phyloP scores from a whole-genome alignment of 2,797 vertebrate genomes.

The Echeneis naucrates region DNA sequence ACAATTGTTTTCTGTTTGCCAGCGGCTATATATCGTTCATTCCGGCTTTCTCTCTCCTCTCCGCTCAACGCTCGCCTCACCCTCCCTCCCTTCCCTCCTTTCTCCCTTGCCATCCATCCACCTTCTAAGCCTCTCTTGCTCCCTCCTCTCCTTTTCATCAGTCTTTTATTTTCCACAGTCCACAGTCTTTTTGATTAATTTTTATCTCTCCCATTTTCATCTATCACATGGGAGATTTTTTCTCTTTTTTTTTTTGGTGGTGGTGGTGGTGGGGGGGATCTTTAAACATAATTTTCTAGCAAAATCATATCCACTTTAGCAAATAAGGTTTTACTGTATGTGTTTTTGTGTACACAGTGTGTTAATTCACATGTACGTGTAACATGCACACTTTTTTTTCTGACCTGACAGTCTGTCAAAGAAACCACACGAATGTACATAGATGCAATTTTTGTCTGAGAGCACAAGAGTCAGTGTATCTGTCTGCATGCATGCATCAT shows the following conservation, averaged over 20 bases:
- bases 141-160: slow-evolving; percentile 73
- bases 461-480: slow-evolving; percentile 20
- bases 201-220: slow-evolving; percentile 77
- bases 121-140: slow-evolving; percentile 74
- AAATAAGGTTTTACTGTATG: slow-evolving; percentile 52
- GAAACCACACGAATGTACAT: slow-evolving; percentile 30
- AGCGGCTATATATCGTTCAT: slow-evolving; percentile 85
- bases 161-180: slow-evolving; percentile 70
- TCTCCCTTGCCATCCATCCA: slow-evolving; percentile 73
- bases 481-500: slow-evolving; percentile 62
- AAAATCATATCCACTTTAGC: slow-evolving; percentile 66
- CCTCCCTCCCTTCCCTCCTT: slow-evolving; percentile 29
- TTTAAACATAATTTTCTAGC: slow-evolving; percentile 63
- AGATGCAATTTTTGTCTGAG: slow-evolving; percentile 24
- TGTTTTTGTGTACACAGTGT: slow-evolving; percentile 35
- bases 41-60: slow-evolving; percentile 77
- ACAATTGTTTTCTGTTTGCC: slow-evolving; percentile 88
- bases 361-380: slow-evolving; percentile 32
- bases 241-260: neutral
- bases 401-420: slow-evolving; percentile 36
- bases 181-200: slow-evolving; percentile 71
- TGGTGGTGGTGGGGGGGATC: slow-evolving; percentile 15
- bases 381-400: slow-evolving; percentile 5
- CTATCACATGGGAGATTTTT: slow-evolving; percentile 53
- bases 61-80: slow-evolving; percentile 52